Evolutionary conservation across 2,888 invertebrate species (phyloP), one percentile per base, ranked within the genome.

Genomic region (Caenorhabditis japonica): DNA sequence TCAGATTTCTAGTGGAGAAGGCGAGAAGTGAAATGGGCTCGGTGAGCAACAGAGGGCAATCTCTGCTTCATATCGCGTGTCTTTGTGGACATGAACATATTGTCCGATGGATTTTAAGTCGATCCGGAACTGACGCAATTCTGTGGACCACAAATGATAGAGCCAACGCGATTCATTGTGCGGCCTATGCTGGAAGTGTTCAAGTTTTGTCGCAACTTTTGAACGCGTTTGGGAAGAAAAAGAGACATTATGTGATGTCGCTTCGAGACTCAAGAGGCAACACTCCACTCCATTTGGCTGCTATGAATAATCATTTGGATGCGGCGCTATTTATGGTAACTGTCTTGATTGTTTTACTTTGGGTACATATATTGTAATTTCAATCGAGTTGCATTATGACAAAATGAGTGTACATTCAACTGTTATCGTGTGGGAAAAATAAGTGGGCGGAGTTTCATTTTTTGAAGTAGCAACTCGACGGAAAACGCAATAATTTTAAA

Each of bases 211-310:
- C 75, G 2, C 76, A 82, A 33, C 76, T 84, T 8, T 53, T 84
- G 15, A 75, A 69, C 19, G 62, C 75, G 1, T 84, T 82, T 70
- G 75, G 82, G 3, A 78, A 77, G 33, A 76, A 79, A 59, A 82
- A 80, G 43, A 59, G 75, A 13, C 60, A 69, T 17, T 68, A 77
- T 44, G 66, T 85, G n/a, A 64, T 84, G 43, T 56, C 79, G 0
- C 41, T 77, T n/a, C 58, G 77, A 12, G 86, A 86, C 44, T 51
- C 60, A 19, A 74, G 84, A 5, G 86, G 86, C 13, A 86, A 86
- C 51, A 83, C 86, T 3, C 82, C 85, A 4, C 77, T 86, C n/a
- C 85, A 86, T 69, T 66, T 86, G 34, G 83, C 86, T 1, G 80
- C 83, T 1, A 78, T 85, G 56, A 82, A 82, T 52, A 84, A 83